A percentile compares a stretch with the other conserved stretches of the same genome.
These are phyloP conservation scores for Narcine bancroftii DNA, from an alignment of 2,113 vertebrate species.

Conservation along the genomic window DNA sequence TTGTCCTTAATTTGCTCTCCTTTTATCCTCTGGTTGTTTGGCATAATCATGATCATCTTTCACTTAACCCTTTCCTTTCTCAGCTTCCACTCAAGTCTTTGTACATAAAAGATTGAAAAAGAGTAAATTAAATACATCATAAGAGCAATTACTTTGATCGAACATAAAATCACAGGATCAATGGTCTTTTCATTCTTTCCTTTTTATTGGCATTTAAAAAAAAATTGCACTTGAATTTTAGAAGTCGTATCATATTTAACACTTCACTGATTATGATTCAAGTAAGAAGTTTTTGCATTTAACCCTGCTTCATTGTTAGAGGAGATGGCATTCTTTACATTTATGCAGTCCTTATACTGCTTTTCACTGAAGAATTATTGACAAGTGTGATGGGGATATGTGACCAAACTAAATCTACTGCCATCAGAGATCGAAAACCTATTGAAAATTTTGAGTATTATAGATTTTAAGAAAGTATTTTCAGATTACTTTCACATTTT, in stretches of 20 bases:
- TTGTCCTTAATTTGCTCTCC: not conserved
- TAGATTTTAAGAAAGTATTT: not conserved
- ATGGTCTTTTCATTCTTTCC: not conserved
- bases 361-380: not conserved
- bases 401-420: not conserved
- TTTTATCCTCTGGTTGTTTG: constrained; percentile 28
- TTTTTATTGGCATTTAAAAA: not conserved
- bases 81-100: not conserved
- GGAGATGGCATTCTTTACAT: not conserved
- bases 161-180: not conserved
- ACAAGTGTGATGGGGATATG: not conserved
- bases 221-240: not conserved
- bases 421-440: not conserved
- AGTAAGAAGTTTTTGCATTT: not conserved
- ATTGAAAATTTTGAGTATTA: not conserved
- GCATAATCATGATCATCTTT: not conserved
- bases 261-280: not conserved
- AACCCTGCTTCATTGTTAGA: not conserved
- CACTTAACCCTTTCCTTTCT: not conserved
- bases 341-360: not conserved
- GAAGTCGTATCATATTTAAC: not conserved
- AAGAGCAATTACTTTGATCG: not conserved
- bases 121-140: not conserved
- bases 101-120: not conserved
- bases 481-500: not conserved